Evolutionary conservation across 2,888 invertebrate genomes (phyloP).

Genomic region (Choristoneura rosaceana): DNA sequence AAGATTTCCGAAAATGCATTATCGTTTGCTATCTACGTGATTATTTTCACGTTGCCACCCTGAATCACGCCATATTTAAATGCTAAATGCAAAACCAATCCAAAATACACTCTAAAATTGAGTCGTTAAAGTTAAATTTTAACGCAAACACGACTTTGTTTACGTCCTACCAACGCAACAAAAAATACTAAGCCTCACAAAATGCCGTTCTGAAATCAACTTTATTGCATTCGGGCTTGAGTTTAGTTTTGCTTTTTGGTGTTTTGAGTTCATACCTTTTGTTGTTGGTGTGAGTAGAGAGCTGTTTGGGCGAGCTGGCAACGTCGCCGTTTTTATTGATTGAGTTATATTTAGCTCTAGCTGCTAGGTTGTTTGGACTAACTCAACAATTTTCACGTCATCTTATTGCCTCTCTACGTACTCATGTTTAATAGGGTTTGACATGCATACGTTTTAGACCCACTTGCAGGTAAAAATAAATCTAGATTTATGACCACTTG

Average conservation of each 20-base stretch:
- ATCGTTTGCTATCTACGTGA: conserved; percentile 14
- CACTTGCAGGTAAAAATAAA: too few species aligned
- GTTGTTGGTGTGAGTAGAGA: conserved; percentile 22
- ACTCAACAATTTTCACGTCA: conserved; percentile 25
- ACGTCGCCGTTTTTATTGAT: conserved; percentile 37
- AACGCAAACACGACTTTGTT: conserved; percentile 16
- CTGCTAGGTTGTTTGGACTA: conserved; percentile 3
- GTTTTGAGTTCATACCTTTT: conserved; percentile 17
- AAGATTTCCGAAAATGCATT: background rate
- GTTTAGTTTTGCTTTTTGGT: background rate
- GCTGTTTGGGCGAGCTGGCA: conserved; percentile 40
- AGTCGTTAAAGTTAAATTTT: background rate
- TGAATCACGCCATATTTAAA: conserved; percentile 34
- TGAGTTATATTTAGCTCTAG: conserved; percentile 29
- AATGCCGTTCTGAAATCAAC: background rate
- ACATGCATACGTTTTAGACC: background rate
- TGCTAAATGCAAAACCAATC: background rate
- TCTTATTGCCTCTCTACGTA: conserved; percentile 4
- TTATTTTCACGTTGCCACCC: conserved; percentile 27
- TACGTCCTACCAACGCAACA: conserved; percentile 20
- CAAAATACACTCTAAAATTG: background rate
- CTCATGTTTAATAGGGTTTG: background rate
- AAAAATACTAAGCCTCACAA: background rate
- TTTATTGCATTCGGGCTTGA: background rate
- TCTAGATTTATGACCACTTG: too few species aligned